phyloP scores from a whole-genome alignment of 2,888 invertebrate species.

The Yponomeuta plumbellus region DNA sequence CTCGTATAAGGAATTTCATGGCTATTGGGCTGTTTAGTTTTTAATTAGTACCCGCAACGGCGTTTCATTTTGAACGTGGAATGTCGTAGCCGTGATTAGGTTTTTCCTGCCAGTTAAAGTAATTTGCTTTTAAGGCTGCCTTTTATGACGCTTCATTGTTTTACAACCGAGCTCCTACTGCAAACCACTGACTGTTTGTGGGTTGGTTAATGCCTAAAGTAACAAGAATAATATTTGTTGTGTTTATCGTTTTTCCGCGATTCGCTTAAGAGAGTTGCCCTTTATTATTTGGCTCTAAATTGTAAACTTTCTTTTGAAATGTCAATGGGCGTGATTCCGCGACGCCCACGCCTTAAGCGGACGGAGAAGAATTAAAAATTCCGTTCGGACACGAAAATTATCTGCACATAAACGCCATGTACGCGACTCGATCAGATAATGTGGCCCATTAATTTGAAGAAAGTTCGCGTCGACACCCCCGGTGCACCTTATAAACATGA shows the following conservation, averaged over 20 bases:
- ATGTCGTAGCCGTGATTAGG: slow-evolving; percentile 44
- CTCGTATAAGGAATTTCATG: slow-evolving; percentile 68
- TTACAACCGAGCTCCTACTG: slow-evolving; percentile 32
- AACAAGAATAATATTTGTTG: slow-evolving; percentile 8
- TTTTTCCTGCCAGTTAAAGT: slow-evolving; percentile 44
- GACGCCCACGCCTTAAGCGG: slow-evolving; percentile 31
- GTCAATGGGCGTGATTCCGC: background rate
- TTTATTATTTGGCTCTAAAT: background rate
- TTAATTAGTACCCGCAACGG: slow-evolving; percentile 60
- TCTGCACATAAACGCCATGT: slow-evolving; percentile 76
- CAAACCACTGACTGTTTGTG: slow-evolving; percentile 23
- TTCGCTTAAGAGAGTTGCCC: background rate
- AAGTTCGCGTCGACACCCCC: slow-evolving; percentile 74
- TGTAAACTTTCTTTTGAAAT: background rate
- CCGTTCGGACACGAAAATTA: slow-evolving; percentile 57
- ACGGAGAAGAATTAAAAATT: background rate
- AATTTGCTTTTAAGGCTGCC: slow-evolving; percentile 42
- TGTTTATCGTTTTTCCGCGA: background rate
- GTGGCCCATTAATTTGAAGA: slow-evolving; percentile 73
- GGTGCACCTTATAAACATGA: slow-evolving; percentile 72
- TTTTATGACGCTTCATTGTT: slow-evolving; percentile 55
- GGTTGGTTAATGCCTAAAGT: slow-evolving; percentile 19
- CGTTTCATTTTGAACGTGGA: slow-evolving; percentile 47
- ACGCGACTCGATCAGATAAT: slow-evolving; percentile 73
- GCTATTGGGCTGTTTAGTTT: slow-evolving; percentile 65